Conservation (phyloP, 2,797 vertebrate species). For the Cyclopterus lumpus region DNA sequence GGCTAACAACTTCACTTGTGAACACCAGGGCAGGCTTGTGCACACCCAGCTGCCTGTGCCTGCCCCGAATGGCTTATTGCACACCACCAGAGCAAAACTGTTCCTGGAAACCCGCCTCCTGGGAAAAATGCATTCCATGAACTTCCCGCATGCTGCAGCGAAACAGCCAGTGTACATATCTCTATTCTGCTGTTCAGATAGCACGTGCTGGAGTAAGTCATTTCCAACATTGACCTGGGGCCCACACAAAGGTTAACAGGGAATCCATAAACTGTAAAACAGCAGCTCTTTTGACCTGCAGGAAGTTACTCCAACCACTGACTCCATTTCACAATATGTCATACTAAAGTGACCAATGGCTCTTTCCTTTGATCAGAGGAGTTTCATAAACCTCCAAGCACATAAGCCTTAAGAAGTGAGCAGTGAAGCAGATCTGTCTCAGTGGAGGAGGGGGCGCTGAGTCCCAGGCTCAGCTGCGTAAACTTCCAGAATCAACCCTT, state of each 20-base stretch:
- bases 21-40: conserved; percentile 38
- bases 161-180: conserved; percentile 33
- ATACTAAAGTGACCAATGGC: conserved; percentile 34
- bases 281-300: conserved; percentile 59
- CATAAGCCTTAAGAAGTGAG: conserved; percentile 61
- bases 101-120: conserved; percentile 71
- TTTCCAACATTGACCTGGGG: conserved; percentile 62
- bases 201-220: conserved; percentile 52
- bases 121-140: conserved; percentile 68
- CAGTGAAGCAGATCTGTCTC: conserved; percentile 53
- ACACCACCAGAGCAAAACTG: conserved; percentile 58
- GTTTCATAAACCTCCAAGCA: conserved; percentile 48
- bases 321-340: conserved; percentile 58
- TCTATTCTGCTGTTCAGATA: conserved; percentile 35
- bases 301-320: conserved; percentile 57
- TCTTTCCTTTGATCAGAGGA: conserved; percentile 63
- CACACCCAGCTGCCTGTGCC: conserved; percentile 50
- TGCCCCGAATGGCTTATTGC: conserved; percentile 42
- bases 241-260: conserved; percentile 61
- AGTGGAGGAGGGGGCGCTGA: conserved; percentile 37
- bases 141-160: conserved; percentile 51
- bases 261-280: conserved; percentile 70
- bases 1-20: conserved; percentile 46
- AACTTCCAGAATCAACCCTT: conserved; percentile 73
- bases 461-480: conserved; percentile 74